Percentiles rank a stretch among this genome's conserved stretches.
Evolutionary conservation across 2,888 invertebrate species (phyloP).

Genomic region (Cheilosia scutellata): DNA sequence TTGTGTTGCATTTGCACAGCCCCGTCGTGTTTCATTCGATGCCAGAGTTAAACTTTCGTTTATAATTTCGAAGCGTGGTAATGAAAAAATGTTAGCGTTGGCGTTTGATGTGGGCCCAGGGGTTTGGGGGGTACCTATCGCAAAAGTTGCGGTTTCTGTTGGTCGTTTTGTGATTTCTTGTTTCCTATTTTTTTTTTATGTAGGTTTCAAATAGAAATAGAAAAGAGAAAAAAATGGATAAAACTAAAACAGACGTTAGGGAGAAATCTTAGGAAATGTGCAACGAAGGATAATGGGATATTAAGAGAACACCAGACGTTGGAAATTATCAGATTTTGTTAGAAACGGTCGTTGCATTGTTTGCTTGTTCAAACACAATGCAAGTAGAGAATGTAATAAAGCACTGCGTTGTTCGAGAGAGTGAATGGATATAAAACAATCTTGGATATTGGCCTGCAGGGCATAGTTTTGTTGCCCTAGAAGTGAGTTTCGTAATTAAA

Average conservation of each 20-base stretch:
- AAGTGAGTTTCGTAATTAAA: conserved; percentile 7
- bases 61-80: conserved; percentile 63
- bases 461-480: not conserved
- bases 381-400: conserved; percentile 12
- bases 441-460: not conserved
- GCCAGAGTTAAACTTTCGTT: conserved; percentile 64
- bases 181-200: not conserved
- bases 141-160: conserved; percentile 12
- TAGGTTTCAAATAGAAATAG: not conserved
- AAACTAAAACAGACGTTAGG: conserved; percentile 64
- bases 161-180: not conserved
- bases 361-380: conserved; percentile 8
- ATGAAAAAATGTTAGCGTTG: conserved; percentile 62
- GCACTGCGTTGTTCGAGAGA: not conserved
- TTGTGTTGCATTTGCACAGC: conserved; percentile 30
- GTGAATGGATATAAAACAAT: conserved; percentile 2
- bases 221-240: conserved; percentile 44
- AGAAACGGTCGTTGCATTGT: conserved; percentile 47
- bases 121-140: conserved; percentile 5
- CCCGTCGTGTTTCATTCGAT: conserved; percentile 29
- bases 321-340: conserved; percentile 65
- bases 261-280: conserved; percentile 62
- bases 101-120: conserved; percentile 11
- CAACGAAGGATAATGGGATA: conserved; percentile 67
- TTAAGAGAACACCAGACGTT: conserved; percentile 67